Evolutionary conservation across 1,140 invertebrate genomes (phyloP), one percentile per base, ranked within the genome.

Genomic region (Brachionus rubens): DNA sequence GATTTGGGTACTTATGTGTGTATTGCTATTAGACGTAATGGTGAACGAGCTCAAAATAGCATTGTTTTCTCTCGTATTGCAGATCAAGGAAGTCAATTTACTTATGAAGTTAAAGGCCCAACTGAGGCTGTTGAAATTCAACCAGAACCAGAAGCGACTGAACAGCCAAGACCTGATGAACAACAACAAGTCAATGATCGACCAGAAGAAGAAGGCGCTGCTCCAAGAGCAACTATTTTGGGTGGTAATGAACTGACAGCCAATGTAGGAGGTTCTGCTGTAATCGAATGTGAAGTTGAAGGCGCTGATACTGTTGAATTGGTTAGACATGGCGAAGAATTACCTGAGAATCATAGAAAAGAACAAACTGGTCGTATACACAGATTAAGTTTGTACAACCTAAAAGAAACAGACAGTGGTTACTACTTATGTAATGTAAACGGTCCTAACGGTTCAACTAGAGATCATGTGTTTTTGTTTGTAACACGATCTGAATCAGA

Each of bases 1-100:
- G 68, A 72, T 41, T 50, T 72, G 16, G 68, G 68, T 33, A 72
- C 68, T 36, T 72, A 72, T 72, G 68, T 72, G 16, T 72, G 68
- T 24, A 72, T 72, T 40, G 68, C 36, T 12, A 48, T 54, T 9
- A 72, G 50, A 48, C 33, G 46, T 2, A 54, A 72, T 54, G 46
- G 50, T 3, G 46, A 48, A 9, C 7, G 68, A 50, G 68, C 50
- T 28, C 68, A 72, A 36, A 72, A 72, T 33, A 72, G 47, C 21
- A 54, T 72, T 72, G 30, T 50, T 28, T 72, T 72, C 46, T 19
- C 26, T 16, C 46, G 50, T 24, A 24, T 50, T 7, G 68, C 46
- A 12, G 28, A 48, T 36, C 26, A 54, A 72, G 68, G 68, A 19
- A 72, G 68, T 54, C 68, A 72, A 48, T 72, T 72, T 54, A 72